A percentile compares a stretch with the other conserved stretches of the same genome.
phyloP scores from a whole-genome alignment of 2,113 vertebrate genomes.

The Nerophis ophidion region DNA sequence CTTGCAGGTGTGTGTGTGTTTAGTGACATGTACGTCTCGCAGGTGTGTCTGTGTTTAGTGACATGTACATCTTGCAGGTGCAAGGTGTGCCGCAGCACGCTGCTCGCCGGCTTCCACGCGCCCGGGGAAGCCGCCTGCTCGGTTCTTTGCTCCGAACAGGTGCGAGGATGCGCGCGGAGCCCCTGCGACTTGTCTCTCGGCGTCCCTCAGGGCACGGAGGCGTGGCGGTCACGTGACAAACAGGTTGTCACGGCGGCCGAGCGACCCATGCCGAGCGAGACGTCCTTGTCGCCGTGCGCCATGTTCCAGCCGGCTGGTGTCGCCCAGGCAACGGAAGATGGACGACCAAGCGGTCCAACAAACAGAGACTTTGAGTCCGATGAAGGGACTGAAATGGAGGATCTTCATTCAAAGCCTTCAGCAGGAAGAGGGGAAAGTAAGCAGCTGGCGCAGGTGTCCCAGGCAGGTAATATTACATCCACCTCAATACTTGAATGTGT shows the following conservation, averaged over 20 bases:
- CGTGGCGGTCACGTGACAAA: slow-evolving; percentile 25
- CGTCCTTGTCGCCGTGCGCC: neutral
- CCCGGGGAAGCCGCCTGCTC: slow-evolving; percentile 66
- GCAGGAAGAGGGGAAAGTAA: slow-evolving; percentile 16
- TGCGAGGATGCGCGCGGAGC: slow-evolving; percentile 1
- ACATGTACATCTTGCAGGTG: slow-evolving; percentile 70
- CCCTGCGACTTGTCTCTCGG: slow-evolving; percentile 21
- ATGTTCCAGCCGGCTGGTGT: neutral
- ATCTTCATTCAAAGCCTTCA: neutral
- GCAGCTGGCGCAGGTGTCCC: slow-evolving; percentile 9
- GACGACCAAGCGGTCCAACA: neutral
- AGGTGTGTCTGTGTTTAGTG: too few species aligned
- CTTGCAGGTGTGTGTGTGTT: too few species aligned
- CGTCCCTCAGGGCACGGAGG: slow-evolving; percentile 33
- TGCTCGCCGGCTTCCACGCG: slow-evolving; percentile 75
- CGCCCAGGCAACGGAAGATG: neutral
- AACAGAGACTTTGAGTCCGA: neutral
- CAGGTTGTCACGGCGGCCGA: slow-evolving; percentile 14
- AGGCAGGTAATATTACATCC: too few species aligned
- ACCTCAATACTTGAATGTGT: too few species aligned
- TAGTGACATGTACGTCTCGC: too few species aligned
- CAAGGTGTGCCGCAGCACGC: slow-evolving; percentile 75
- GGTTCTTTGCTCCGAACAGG: slow-evolving; percentile 73
- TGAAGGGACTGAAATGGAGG: neutral
- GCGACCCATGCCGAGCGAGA: neutral